A percentile compares a stretch with the other conserved stretches of the same genome.
These are phyloP conservation scores for Nasonia vitripennis DNA, from an alignment of 1,140 invertebrate genomes.

Conservation along the genomic window DNA sequence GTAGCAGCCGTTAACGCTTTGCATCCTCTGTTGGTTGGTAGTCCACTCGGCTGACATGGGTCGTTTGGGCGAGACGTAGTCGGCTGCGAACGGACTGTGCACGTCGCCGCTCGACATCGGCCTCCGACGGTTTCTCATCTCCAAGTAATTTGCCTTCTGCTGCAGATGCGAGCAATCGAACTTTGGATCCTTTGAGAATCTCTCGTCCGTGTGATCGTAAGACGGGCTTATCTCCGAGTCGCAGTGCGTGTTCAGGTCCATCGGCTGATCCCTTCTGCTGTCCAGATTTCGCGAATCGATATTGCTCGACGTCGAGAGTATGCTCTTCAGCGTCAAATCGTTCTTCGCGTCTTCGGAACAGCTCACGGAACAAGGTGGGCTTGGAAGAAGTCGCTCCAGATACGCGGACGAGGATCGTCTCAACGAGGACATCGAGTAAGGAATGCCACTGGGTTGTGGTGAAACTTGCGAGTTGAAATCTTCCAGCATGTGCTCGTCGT, in stretches of 20 bases:
- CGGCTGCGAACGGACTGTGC: slow-evolving; percentile 54
- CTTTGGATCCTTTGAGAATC: slow-evolving; percentile 7
- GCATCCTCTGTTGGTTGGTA: slow-evolving; percentile 41
- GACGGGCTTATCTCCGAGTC: slow-evolving; percentile 24
- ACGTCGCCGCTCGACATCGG: slow-evolving; percentile 62
- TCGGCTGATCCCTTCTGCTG: slow-evolving; percentile 55
- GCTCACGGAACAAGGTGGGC: slow-evolving; percentile 71
- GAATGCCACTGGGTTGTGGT: slow-evolving; percentile 80
- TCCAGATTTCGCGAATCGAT: slow-evolving; percentile 56
- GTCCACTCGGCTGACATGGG: slow-evolving; percentile 61
- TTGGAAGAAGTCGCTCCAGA: slow-evolving; percentile 67
- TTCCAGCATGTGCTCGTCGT: slow-evolving; percentile 60
- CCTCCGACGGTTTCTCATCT: slow-evolving; percentile 25
- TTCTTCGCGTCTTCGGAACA: slow-evolving; percentile 71
- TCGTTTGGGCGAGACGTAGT: slow-evolving; percentile 55
- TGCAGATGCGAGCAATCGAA: background rate
- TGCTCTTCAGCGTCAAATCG: slow-evolving; percentile 65
- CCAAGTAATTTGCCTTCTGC: slow-evolving; percentile 13
- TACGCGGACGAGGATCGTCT: slow-evolving; percentile 64
- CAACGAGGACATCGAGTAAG: slow-evolving; percentile 63
- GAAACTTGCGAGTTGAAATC: slow-evolving; percentile 76
- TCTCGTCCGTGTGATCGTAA: slow-evolving; percentile 18
- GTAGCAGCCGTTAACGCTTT: background rate
- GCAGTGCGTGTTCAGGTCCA: background rate
- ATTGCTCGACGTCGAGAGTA: slow-evolving; percentile 61